These are phyloP conservation scores for Pachypeltis micranthus DNA, from an alignment of 1,140 invertebrate species.

Conservation along the genomic window DNA sequence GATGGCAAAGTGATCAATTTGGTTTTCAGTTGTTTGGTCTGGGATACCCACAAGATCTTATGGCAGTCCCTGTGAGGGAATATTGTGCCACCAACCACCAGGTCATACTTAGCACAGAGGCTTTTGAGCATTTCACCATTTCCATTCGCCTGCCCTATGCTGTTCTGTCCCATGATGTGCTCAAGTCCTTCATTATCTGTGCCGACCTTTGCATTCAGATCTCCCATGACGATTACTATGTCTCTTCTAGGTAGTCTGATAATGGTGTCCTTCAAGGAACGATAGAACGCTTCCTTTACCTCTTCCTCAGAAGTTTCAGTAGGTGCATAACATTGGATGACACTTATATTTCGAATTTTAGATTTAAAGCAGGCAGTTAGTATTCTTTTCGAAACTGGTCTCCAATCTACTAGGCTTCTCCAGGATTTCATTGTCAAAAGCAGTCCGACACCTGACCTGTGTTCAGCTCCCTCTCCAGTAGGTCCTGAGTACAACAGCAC, in stretches of 20 bases:
- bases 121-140: slow-evolving; percentile 13
- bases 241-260: slow-evolving; percentile 10
- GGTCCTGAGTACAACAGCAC: slow-evolving; percentile 8
- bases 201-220: slow-evolving; percentile 16
- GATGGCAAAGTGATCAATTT: slow-evolving; percentile 1
- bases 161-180: slow-evolving; percentile 15
- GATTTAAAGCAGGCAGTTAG: slow-evolving; percentile 7
- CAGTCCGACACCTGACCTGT: slow-evolving; percentile 10
- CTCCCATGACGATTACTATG: slow-evolving; percentile 18
- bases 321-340: slow-evolving; percentile 13
- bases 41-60: too few relatives aligned
- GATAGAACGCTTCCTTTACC: slow-evolving; percentile 10
- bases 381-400: background rate
- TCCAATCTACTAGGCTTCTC: slow-evolving; percentile 9
- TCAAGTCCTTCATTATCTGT: background rate
- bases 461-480: slow-evolving; percentile 6
- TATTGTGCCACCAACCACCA: too few relatives aligned
- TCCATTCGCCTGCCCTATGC: slow-evolving; percentile 12
- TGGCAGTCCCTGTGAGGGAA: too few relatives aligned
- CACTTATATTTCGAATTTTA: slow-evolving; percentile 15
- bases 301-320: slow-evolving; percentile 4
- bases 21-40: too few relatives aligned
- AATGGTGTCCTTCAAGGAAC: background rate
- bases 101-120: slow-evolving; percentile 1
- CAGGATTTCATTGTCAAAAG: slow-evolving; percentile 8